A percentile compares a stretch with the other conserved stretches of the same genome.
Evolutionary conservation across 2,113 vertebrate species (phyloP).

Genomic region (Anthoscopus minutus): DNA sequence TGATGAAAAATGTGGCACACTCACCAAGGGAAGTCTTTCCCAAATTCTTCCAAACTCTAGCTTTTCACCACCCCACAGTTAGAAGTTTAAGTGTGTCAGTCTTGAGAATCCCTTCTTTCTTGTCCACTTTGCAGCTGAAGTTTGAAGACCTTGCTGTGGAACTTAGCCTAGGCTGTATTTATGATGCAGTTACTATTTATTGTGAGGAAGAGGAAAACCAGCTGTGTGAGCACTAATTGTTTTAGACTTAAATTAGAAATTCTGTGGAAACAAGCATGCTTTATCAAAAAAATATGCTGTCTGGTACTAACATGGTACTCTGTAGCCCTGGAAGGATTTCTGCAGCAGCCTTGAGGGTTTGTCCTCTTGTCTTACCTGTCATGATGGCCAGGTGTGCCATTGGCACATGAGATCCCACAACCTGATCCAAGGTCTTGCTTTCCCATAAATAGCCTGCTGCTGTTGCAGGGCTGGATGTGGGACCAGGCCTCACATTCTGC

Average conservation of each 20-base stretch:
- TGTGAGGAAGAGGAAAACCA: neutral
- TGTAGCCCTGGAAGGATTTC: neutral
- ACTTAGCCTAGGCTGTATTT: neutral
- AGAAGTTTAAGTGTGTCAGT: neutral
- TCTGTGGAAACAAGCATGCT: fast-evolving
- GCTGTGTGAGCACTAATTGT: neutral
- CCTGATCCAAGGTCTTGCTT: neutral
- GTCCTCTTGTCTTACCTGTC: neutral
- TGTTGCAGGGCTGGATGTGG: neutral
- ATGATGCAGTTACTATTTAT: neutral
- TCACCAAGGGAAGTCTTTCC: neutral
- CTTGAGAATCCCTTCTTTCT: neutral
- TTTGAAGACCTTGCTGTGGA: constrained; percentile 2
- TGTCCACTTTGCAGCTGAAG: neutral
- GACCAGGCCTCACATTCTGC: neutral
- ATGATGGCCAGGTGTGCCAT: fast-evolving
- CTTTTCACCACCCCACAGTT: neutral
- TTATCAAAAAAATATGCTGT: neutral
- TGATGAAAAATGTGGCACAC: neutral
- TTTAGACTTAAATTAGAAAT: neutral
- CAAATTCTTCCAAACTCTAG: neutral
- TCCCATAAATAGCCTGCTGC: neutral
- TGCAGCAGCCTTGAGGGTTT: neutral
- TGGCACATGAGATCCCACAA: neutral
- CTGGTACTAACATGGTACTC: neutral